These are phyloP conservation scores for Drosophila ustulata DNA, from an alignment of 2,888 invertebrate species.

Conservation along the genomic window DNA sequence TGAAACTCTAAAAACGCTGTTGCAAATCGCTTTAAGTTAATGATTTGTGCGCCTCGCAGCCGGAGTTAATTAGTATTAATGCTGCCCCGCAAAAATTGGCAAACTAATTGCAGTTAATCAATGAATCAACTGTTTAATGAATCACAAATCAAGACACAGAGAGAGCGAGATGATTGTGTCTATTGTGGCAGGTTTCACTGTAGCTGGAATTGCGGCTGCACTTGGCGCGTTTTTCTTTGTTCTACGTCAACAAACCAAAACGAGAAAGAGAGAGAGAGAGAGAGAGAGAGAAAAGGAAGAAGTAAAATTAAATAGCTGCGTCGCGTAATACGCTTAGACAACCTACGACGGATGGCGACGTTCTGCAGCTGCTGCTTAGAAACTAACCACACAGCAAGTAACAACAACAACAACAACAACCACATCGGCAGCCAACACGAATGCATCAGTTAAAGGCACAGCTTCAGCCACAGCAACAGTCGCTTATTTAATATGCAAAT, in stretches of 20 bases:
- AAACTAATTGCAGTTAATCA: constrained; percentile 25
- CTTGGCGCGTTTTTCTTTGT: constrained; percentile 55
- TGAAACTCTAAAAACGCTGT: not conserved
- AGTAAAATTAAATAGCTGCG: constrained; percentile 34
- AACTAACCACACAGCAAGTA: constrained; percentile 56
- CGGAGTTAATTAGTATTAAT: constrained; percentile 11
- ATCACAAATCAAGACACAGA: constrained; percentile 22
- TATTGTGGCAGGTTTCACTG: constrained; percentile 34
- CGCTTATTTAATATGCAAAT: constrained; percentile 80
- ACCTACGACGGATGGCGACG: constrained; percentile 59
- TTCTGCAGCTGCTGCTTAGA: constrained; percentile 70
- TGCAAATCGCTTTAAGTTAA: not conserved
- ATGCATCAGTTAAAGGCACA: constrained; percentile 47
- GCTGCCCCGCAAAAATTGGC: constrained; percentile 5
- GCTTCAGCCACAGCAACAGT: constrained; percentile 27
- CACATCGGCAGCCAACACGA: constrained; percentile 52
- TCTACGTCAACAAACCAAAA: constrained; percentile 73
- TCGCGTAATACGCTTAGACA: constrained; percentile 65
- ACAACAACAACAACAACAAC: constrained; percentile 21
- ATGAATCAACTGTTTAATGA: constrained; percentile 45
- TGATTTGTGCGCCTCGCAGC: constrained; percentile 1
- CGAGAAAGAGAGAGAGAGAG: constrained; percentile 44
- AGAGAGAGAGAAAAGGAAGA: constrained; percentile 11
- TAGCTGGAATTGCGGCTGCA: constrained; percentile 35
- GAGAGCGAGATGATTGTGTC: not conserved